phyloP scores from a whole-genome alignment of 2,888 invertebrate species.

The Mantis religiosa region DNA sequence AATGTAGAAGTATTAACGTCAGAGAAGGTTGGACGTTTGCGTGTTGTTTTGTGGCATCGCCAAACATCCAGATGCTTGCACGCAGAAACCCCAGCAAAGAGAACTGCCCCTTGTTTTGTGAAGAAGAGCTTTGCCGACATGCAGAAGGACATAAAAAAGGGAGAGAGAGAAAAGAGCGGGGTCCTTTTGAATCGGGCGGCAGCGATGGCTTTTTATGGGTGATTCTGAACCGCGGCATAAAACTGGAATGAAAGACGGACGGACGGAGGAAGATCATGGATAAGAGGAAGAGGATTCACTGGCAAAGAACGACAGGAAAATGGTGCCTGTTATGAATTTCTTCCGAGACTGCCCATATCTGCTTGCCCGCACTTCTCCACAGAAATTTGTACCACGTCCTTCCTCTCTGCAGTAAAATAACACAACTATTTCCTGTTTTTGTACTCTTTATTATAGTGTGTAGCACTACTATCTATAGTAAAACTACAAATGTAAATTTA shows the following conservation, averaged over 20 bases:
- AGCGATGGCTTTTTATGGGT: constrained; percentile 1
- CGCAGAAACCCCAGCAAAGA: no score
- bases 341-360: neutral
- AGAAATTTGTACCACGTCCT: neutral
- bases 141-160: neutral
- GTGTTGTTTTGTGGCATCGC: no score
- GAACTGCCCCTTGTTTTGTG: no score
- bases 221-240: constrained; percentile 5
- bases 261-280: neutral
- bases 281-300: neutral
- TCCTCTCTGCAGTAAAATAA: no score
- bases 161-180: neutral
- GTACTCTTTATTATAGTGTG: no score
- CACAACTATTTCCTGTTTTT: no score
- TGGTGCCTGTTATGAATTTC: neutral
- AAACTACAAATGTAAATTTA: no score
- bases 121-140: neutral
- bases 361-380: no score
- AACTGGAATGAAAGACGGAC: neutral
- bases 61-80: no score
- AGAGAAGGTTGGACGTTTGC: no score
- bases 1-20: no score
- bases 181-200: neutral
- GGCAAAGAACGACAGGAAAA: neutral
- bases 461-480: no score